Evolutionary conservation across 2,888 invertebrate species (phyloP).

Genomic region (Sthenelais limicola): DNA sequence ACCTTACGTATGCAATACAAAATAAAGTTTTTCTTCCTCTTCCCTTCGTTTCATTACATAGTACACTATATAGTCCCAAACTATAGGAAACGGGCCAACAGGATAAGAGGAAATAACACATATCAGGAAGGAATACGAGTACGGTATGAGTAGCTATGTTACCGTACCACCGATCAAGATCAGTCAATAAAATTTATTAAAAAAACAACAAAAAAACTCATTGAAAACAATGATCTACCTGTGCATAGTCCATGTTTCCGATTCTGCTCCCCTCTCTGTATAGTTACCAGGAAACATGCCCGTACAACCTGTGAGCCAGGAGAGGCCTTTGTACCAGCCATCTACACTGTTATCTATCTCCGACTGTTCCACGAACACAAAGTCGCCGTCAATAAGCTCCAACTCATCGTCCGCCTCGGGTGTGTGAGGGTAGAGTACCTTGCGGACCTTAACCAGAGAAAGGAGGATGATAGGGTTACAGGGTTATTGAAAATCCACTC

Average conservation of each 20-base stretch:
- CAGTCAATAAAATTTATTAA: no score
- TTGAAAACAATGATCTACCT: conserved; percentile 64
- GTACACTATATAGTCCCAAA: no score
- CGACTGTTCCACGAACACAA: conserved; percentile 83
- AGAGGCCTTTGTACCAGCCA: conserved; percentile 90
- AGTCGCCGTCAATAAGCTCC: conserved; percentile 88
- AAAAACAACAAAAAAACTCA: not conserved
- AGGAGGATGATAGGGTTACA: not conserved
- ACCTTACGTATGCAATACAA: no score
- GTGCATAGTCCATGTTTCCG: conserved; percentile 93
- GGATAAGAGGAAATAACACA: no score
- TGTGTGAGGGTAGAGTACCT: conserved; percentile 65
- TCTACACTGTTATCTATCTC: conserved; percentile 83
- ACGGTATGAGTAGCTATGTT: no score
- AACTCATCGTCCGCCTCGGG: conserved; percentile 80
- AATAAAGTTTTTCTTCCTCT: no score
- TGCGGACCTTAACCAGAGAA: conserved; percentile 72
- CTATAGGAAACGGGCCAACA: no score
- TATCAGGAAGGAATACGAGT: no score
- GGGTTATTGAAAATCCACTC: not conserved
- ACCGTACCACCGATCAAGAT: no score
- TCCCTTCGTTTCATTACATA: no score
- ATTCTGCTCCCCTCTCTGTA: conserved; percentile 87
- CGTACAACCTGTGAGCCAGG: conserved; percentile 85
- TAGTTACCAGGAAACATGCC: conserved; percentile 88